Evolutionary conservation across 2,113 vertebrate genomes (phyloP).

Genomic region (Platycercus adscitus): DNA sequence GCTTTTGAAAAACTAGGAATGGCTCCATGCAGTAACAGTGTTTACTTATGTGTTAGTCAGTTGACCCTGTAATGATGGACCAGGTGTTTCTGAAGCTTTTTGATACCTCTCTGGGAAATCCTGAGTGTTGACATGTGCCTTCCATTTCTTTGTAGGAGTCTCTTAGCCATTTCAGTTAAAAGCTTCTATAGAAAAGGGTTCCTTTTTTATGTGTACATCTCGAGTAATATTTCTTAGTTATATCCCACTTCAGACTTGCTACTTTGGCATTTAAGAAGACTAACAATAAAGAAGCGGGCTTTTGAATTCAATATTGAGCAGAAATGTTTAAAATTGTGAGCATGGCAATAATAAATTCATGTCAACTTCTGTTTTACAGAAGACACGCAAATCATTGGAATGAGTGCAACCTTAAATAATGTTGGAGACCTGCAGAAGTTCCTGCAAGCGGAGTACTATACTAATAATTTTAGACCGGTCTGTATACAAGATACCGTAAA

Average conservation of each 20-base stretch:
- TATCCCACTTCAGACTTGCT: not conserved
- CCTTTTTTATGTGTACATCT: not conserved
- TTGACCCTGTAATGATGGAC: not conserved
- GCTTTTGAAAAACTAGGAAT: not conserved
- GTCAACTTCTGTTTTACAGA: constrained; percentile 70
- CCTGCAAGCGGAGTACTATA: constrained; percentile 90
- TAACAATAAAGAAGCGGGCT: not conserved
- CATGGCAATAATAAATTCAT: not conserved
- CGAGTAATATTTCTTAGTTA: not conserved
- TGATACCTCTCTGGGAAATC: not conserved
- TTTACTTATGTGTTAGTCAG: not conserved
- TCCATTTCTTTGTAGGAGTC: not conserved
- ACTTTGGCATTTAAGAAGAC: not conserved
- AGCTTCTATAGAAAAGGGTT: not conserved
- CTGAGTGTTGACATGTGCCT: not conserved
- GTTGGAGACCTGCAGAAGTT: constrained; percentile 91
- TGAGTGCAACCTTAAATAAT: constrained; percentile 96
- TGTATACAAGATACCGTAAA: constrained; percentile 35
- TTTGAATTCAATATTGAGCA: not conserved
- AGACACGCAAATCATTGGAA: constrained; percentile 90
- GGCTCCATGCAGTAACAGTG: not conserved
- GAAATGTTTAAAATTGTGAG: not conserved
- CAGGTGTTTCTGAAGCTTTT: not conserved
- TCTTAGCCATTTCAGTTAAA: not conserved
- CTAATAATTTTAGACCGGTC: constrained; percentile 90